Evolutionary conservation across 1,140 invertebrate genomes (phyloP).

Genomic region (Pseudomyrmex dendroicus): DNA sequence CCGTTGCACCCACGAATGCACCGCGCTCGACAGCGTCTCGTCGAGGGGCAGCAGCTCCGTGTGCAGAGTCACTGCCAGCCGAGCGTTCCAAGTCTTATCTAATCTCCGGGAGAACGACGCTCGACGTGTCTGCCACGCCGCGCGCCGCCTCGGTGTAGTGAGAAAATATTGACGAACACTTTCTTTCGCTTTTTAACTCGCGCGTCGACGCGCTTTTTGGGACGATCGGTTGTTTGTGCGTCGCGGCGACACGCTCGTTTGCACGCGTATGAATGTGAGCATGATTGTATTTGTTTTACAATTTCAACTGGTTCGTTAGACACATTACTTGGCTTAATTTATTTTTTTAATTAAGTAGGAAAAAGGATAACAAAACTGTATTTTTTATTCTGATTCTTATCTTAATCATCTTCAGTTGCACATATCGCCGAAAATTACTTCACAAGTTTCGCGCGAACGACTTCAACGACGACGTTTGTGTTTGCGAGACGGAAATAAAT

Average conservation of each 20-base stretch:
- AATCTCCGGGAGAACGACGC: conserved; percentile 59
- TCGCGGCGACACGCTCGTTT: background rate
- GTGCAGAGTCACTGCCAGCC: conserved; percentile 55
- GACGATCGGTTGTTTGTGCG: background rate
- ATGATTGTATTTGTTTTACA: background rate
- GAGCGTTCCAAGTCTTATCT: conserved; percentile 69
- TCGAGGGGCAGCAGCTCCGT: conserved; percentile 25
- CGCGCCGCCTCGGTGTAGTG: conserved; percentile 42
- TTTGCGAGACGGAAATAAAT: background rate
- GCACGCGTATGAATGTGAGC: no score
- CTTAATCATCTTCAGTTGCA: background rate
- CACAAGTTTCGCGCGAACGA: background rate
- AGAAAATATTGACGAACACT: conserved; percentile 70
- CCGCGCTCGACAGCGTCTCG: background rate
- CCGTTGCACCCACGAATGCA: conserved; percentile 30
- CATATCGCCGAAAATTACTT: background rate
- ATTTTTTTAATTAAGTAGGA: background rate
- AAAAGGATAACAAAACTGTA: background rate
- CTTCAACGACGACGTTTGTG: conserved; percentile 21
- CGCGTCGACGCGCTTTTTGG: conserved; percentile 14
- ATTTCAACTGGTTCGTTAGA: no score
- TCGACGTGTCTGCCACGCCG: conserved; percentile 50
- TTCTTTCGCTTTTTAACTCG: conserved; percentile 41
- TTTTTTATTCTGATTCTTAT: background rate
- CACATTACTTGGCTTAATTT: background rate